Percentiles rank a stretch among this genome's conserved stretches.
These are phyloP conservation scores for Drosophila teissieri DNA, from an alignment of 1,140 invertebrate genomes.

Conservation along the genomic window DNA sequence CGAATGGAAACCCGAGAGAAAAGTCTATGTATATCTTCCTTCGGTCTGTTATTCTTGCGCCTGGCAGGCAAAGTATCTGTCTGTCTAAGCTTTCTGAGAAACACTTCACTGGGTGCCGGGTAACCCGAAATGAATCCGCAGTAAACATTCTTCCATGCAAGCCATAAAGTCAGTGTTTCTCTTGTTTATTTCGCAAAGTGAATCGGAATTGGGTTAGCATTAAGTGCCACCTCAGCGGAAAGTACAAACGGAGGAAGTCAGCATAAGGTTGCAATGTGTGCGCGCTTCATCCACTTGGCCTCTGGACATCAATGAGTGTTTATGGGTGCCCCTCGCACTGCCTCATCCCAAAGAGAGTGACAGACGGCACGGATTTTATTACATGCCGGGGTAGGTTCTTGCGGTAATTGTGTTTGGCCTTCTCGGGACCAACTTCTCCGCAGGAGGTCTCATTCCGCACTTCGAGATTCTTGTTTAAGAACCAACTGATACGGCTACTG, in stretches of 20 bases:
- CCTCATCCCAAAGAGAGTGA: slow-evolving; percentile 1
- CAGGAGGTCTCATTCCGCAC: slow-evolving; percentile 29
- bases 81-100: slow-evolving; percentile 60
- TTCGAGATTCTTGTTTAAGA: slow-evolving; percentile 7
- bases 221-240: slow-evolving; percentile 56
- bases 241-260: slow-evolving; percentile 27
- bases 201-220: slow-evolving; percentile 56
- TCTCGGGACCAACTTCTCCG: slow-evolving; percentile 9
- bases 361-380: slow-evolving; percentile 53
- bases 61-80: slow-evolving; percentile 32
- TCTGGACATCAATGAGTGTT: slow-evolving; percentile 62
- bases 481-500: slow-evolving; percentile 71
- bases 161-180: slow-evolving; percentile 55
- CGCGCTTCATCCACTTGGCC: slow-evolving; percentile 30
- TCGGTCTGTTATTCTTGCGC: slow-evolving; percentile 31
- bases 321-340: not conserved
- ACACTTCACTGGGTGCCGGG: slow-evolving; percentile 54
- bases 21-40: slow-evolving; percentile 15
- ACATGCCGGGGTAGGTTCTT: slow-evolving; percentile 53
- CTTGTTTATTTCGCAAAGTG: slow-evolving; percentile 42
- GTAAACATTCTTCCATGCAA: slow-evolving; percentile 48
- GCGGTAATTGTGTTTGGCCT: slow-evolving; percentile 54
- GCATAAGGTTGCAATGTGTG: slow-evolving; percentile 71
- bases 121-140: slow-evolving; percentile 37
- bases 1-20: slow-evolving; percentile 23